Conservation (phyloP, 2,888 invertebrate genomes). For the Phaedon cochleariae region DNA sequence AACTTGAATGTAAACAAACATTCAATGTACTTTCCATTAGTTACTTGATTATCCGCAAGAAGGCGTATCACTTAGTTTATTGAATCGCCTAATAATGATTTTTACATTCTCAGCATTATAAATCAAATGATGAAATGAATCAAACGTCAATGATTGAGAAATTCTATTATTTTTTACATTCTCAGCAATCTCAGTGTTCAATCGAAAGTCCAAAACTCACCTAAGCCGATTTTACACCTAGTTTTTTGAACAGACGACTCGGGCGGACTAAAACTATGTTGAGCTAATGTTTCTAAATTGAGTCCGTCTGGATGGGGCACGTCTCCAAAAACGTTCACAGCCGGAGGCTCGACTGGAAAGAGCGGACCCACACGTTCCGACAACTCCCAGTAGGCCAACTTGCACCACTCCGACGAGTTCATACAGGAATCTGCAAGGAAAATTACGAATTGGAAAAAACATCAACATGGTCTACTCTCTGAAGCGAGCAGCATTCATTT, state of each 20-base stretch:
- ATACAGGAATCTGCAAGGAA: conserved; percentile 64
- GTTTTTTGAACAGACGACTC: conserved; percentile 70
- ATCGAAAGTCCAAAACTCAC: conserved; percentile 59
- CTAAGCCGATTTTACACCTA: conserved; percentile 87
- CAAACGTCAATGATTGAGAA: too few relatives aligned
- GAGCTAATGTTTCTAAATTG: conserved; percentile 66
- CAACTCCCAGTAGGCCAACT: conserved; percentile 91
- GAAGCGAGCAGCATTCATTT: too few relatives aligned
- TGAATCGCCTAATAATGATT: too few relatives aligned
- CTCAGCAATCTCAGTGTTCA: not conserved
- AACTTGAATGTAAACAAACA: too few relatives aligned
- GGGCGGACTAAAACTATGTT: conserved; percentile 61
- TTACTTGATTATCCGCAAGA: too few relatives aligned
- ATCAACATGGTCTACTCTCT: too few relatives aligned
- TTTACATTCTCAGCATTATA: too few relatives aligned
- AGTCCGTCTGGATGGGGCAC: conserved; percentile 76
- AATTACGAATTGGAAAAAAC: too few relatives aligned
- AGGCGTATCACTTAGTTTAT: too few relatives aligned
- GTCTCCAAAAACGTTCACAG: conserved; percentile 82
- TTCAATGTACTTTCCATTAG: too few relatives aligned
- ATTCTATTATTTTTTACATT: not conserved
- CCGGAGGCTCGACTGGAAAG: conserved; percentile 77
- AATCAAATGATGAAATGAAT: too few relatives aligned
- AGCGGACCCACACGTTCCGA: conserved; percentile 82
- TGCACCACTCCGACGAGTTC: conserved; percentile 78